Conservation (phyloP, 1,140 invertebrate genomes). For the Eubasilissa regina region DNA sequence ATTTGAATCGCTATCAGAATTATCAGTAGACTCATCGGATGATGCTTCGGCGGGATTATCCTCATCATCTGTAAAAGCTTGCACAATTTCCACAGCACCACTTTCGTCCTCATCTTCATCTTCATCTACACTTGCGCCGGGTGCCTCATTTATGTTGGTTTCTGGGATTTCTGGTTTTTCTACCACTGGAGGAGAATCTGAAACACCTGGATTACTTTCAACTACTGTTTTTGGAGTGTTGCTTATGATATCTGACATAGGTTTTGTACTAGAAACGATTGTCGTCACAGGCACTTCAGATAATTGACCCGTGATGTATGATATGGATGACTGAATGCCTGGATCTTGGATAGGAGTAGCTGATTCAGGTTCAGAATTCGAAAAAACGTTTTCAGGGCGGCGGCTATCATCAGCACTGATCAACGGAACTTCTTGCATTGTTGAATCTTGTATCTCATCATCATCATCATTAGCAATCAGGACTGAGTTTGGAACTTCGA, state of each 20-base stretch:
- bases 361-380: slow-evolving; percentile 48
- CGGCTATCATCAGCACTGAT: slow-evolving; percentile 46
- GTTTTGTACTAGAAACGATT: slow-evolving; percentile 63
- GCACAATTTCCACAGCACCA: slow-evolving; percentile 67
- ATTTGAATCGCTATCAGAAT: slow-evolving; percentile 58
- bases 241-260: slow-evolving; percentile 65
- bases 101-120: slow-evolving; percentile 66
- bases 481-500: slow-evolving; percentile 44
- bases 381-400: background rate
- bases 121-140: background rate
- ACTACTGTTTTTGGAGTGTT: slow-evolving; percentile 65
- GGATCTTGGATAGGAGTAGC: slow-evolving; percentile 67
- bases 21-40: slow-evolving; percentile 60
- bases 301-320: slow-evolving; percentile 70
- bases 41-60: slow-evolving; percentile 64
- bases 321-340: slow-evolving; percentile 69
- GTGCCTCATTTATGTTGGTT: background rate
- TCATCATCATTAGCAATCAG: slow-evolving; percentile 40
- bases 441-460: slow-evolving; percentile 3
- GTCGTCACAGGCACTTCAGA: slow-evolving; percentile 68
- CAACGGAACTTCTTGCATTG: slow-evolving; percentile 54
- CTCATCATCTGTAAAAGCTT: slow-evolving; percentile 67
- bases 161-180: slow-evolving; percentile 30
- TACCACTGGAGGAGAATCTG: slow-evolving; percentile 1
- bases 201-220: slow-evolving; percentile 43